Conservation (phyloP, 2,797 vertebrate genomes). For the Pempheris klunzingeri region DNA sequence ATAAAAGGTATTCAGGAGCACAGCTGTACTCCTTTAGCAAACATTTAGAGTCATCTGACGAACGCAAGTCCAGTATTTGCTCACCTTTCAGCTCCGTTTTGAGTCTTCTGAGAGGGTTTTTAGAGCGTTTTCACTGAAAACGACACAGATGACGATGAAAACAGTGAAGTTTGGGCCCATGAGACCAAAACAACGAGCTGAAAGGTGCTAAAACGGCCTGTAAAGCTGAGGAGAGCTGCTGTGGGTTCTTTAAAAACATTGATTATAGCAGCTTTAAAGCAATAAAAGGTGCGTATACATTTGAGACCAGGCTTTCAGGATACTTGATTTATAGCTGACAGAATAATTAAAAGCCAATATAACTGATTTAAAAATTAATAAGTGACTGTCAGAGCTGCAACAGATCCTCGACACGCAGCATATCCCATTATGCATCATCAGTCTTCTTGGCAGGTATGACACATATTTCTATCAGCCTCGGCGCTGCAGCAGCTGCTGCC, state of each 20-base stretch:
- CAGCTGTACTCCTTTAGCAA: too few species aligned
- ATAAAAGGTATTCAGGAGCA: too few species aligned
- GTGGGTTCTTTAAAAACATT: background rate
- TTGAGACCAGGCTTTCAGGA: background rate
- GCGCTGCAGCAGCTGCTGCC: conserved; percentile 28
- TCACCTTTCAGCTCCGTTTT: background rate
- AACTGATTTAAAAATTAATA: background rate
- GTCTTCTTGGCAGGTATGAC: conserved; percentile 17
- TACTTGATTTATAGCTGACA: too few species aligned
- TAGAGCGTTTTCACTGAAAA: too few species aligned
- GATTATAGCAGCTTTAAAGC: too few species aligned
- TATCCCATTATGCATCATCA: background rate
- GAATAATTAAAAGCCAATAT: background rate
- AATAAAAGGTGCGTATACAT: background rate
- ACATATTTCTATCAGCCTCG: background rate
- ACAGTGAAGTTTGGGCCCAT: too few species aligned
- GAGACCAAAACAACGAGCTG: background rate
- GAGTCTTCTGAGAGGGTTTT: too few species aligned
- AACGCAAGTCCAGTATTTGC: background rate
- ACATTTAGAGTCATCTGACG: background rate
- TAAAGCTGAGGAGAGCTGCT: too few species aligned
- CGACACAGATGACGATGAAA: too few species aligned
- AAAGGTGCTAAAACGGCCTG: background rate
- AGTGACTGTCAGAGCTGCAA: background rate
- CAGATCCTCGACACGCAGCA: background rate